Evolutionary conservation across 2,888 invertebrate genomes (phyloP), one percentile per base, ranked within the genome.

Genomic region (Drosophila ezoana): DNA sequence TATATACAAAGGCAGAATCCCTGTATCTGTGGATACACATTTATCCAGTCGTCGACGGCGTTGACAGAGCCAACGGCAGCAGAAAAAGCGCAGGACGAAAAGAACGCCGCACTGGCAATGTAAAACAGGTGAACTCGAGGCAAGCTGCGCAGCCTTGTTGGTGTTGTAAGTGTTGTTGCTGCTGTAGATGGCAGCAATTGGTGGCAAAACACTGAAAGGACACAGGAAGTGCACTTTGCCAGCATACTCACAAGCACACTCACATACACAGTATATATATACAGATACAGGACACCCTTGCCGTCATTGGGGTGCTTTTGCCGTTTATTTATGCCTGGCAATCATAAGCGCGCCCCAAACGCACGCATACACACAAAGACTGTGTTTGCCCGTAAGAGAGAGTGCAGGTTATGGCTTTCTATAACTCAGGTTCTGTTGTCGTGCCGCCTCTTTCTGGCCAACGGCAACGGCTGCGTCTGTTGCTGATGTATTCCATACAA

Each of bases 321-420:
- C 72, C 75, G 77, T 59, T 86, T 89, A 86, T 86, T 86, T 86
- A 86, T 86, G 85, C 80, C 79, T 79, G 82, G 87, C 89, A 86
- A 84, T 86, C 85, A 86, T 86, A 86, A 86, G 82, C 81, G 79
- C 81, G 81, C 79, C 72, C 72, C 72, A 64, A 64, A 51, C 23
- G 43, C 28, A 51, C 23, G 14, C 37, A 45, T 16, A 58, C 48
- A 52, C 49, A 48, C n/a, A 33, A 10, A 51, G 13, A 54, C 18
- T 38, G 58, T 33, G 54, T 68, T 20, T 68, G 54, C 13, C 33
- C 47, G 37, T 56, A 68, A 70, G 67, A 69, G 75, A 77, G 85
- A 87, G 80, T 85, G 85, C 89, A 87, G 89, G 77, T 87, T 86
- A 86, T 86, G 87, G 87, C 79, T 69, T 88, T 86, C 84, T 85